Evolutionary conservation across 2,113 vertebrate species (phyloP).

Genomic region (Rousettus leschenaultii): DNA sequence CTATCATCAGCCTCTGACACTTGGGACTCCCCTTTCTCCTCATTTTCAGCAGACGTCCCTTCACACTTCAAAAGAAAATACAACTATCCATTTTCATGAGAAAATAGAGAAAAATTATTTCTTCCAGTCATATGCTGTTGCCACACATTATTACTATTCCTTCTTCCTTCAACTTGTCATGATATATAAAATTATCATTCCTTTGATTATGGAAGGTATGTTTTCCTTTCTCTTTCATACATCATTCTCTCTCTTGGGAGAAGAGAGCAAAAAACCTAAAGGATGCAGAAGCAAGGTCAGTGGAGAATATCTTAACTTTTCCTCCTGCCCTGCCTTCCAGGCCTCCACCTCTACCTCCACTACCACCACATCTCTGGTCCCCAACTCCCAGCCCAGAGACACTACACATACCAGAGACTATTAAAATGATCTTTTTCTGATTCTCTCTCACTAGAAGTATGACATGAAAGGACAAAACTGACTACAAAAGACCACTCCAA

Average conservation of each 20-base stretch:
- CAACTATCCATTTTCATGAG: background rate
- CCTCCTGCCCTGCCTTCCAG: accelerated
- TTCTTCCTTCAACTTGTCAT: background rate
- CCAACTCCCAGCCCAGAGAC: background rate
- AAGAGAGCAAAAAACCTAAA: background rate
- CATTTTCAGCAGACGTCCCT: background rate
- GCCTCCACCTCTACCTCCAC: accelerated
- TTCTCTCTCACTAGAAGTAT: background rate
- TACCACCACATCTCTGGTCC: background rate
- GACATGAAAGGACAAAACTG: background rate
- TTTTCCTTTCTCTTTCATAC: background rate
- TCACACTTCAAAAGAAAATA: background rate
- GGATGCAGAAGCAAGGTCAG: background rate
- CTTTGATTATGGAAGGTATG: background rate
- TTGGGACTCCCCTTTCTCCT: background rate
- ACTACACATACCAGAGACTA: background rate
- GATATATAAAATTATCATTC: background rate
- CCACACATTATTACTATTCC: background rate
- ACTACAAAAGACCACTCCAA: background rate
- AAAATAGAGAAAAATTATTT: background rate
- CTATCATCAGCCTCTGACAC: background rate
- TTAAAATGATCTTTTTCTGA: background rate
- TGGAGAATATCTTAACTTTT: background rate
- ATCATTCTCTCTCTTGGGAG: background rate
- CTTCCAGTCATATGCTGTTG: background rate